Percentiles rank a stretch among this genome's conserved stretches.
Conservation (phyloP, 2,888 invertebrate species). For the Xylophagus ater region DNA sequence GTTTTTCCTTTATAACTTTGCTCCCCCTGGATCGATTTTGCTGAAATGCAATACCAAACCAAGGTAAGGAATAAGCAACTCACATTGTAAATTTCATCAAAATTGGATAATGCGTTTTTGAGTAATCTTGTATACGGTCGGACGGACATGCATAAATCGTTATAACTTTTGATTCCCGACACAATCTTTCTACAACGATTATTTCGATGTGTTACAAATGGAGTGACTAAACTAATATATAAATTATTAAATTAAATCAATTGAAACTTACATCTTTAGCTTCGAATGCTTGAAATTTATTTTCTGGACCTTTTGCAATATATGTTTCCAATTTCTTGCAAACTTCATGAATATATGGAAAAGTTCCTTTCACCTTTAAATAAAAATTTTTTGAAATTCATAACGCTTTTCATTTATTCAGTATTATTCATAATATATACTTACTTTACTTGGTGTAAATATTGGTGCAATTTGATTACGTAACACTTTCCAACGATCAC, state of each 20-base stretch:
- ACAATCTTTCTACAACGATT: too few relatives aligned
- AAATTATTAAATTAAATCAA: not conserved
- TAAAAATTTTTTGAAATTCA: not conserved
- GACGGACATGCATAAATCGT: too few relatives aligned
- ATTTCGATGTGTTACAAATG: too few relatives aligned
- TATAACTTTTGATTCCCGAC: too few relatives aligned
- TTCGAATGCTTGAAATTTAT: slow-evolving; percentile 14
- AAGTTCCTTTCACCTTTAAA: slow-evolving; percentile 10
- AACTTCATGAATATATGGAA: slow-evolving; percentile 5
- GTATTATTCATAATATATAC: not conserved
- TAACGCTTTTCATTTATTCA: slow-evolving; percentile 1
- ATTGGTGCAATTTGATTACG: slow-evolving; percentile 8
- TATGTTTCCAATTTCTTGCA: slow-evolving; percentile 14
- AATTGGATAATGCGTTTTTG: too few relatives aligned
- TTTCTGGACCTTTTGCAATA: slow-evolving; percentile 10
- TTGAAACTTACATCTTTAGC: slow-evolving; percentile 15
- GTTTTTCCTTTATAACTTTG: too few relatives aligned
- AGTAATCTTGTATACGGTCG: too few relatives aligned
- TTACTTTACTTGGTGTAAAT: too few relatives aligned
- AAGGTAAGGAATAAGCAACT: too few relatives aligned
- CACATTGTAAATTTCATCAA: too few relatives aligned
- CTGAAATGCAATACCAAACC: too few relatives aligned
- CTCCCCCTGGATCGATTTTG: too few relatives aligned
- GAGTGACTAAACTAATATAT: slow-evolving; percentile 7
- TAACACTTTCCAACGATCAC: slow-evolving; percentile 9